Evolutionary conservation across 2,797 vertebrate genomes (phyloP), one percentile per base, ranked within the genome.

Genomic region (Euthynnus affinis): DNA sequence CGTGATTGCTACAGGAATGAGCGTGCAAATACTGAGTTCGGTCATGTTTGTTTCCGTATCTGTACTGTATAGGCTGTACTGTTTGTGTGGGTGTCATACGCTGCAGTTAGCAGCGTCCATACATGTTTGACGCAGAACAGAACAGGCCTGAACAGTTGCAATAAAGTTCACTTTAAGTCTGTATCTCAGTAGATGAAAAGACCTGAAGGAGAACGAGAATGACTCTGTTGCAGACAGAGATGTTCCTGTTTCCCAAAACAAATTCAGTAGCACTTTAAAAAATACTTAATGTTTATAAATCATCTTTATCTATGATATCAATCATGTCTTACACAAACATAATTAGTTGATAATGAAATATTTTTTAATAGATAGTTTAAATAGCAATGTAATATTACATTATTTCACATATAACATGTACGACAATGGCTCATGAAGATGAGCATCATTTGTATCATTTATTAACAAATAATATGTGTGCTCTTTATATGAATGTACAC

Each of bases 91-190:
- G 23, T 64, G 73, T 59, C 32, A 22, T 22, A 6, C 5, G 18
- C 56, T 23, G 52, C 52, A 20, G 27, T 56, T 29, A 15, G 56
- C 57, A 62, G 22, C 53, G 57, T 53, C 79, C 18, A 34, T 60
- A 57, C 78, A 79, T 70, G 77, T 66, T 63, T 5, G 12, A 51
- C 12, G 56, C 67, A 67, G 62, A 76, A 17, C n/a, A 63, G 67
- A 80, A 79, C 83, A 82, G 65, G 81, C 59, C 83, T 66, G 48
- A 75, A 73, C 81, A 52, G 56, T 32, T 69, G 48, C 37, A 12
- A 3, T 27, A 22, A 53, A 76, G 63, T 65, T 70, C 10, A 29
- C 5, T 20, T 9, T 15, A 67, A 67, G 40, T 53, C 37, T 34
- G 42, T 3, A n/a, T 60, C 62, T 80, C 59, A 42, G 70, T 27